Evolutionary conservation across 2,113 vertebrate species (phyloP), one percentile per base, ranked within the genome.

Genomic region (Smithornis capensis): DNA sequence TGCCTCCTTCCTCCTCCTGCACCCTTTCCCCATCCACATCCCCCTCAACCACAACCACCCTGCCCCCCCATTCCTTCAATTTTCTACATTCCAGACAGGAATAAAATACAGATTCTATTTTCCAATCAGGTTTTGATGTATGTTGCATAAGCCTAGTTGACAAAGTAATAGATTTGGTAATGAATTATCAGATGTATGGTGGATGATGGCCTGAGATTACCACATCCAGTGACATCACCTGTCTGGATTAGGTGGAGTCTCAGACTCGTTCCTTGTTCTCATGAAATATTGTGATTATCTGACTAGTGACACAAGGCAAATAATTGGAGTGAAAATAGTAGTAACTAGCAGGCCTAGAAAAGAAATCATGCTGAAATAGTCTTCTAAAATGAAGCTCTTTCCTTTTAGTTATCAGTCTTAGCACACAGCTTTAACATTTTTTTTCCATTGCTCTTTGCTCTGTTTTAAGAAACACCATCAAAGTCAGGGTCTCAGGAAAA

Each of bases 211-310:
- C 87, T 90, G 71, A 86, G 87, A 94, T 97, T 95, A 44, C 59
- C 52, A 92, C 80, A 96, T 91, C 22, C 47, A 80, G 67, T 95
- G 93, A 95, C 91, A 80, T 95, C 93, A 95, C 79, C 78, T 83
- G 91, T 91, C 93, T 96, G 82, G 53, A 67, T 95, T 70, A 94
- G 91, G 90, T 94, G 94, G 50, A 45, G 87, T 35, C 21, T 74
- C 86, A 83, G 71, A 42, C 29, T 74, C 0, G 0, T 88, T 92
- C 79, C 57, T 85, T 80, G 9, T 19, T 80, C 38, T 95, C 88
- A 73, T 4, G 12, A 91, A 95, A 96, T 74, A 27, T 4, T 85
- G 71, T 83, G 45, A 70, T 91, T 88, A 83, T 57, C 71, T 91
- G 79, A 90, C 91, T 57, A 83, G n/a, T 77, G 75, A 49, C 47